Conservation (phyloP, 1,140 invertebrate genomes). For the Neelides sp. region DNA sequence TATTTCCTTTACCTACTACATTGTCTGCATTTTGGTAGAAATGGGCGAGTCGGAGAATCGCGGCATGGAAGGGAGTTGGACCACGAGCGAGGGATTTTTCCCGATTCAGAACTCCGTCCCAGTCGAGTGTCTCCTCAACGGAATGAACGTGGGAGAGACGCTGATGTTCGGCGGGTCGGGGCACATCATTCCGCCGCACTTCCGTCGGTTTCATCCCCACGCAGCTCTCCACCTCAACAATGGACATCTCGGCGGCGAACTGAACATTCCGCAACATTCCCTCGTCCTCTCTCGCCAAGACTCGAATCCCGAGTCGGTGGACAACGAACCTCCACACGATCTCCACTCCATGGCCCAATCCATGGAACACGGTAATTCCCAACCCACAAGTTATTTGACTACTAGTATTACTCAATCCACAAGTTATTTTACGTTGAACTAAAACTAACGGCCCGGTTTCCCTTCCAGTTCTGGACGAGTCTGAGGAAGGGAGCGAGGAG, state of each 20-base stretch:
- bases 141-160: conserved; percentile 10
- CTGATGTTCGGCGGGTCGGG: conserved; percentile 8
- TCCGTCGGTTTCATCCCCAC: conserved; percentile 10
- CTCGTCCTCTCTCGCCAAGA: background rate
- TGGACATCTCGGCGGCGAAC: too few relatives aligned
- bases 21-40: too few relatives aligned
- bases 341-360: too few relatives aligned
- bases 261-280: background rate
- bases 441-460: too few relatives aligned
- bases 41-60: conserved; percentile 16
- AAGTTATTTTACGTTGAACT: too few relatives aligned
- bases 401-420: too few relatives aligned
- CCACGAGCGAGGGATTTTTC: conserved; percentile 1
- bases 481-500: conserved; percentile 13
- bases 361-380: too few relatives aligned
- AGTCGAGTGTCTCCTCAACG: conserved; percentile 19
- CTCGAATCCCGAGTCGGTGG: background rate
- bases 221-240: too few relatives aligned
- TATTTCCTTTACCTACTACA: too few relatives aligned
- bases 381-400: too few relatives aligned
- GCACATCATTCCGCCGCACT: conserved; percentile 2
- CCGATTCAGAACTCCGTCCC: conserved; percentile 6
- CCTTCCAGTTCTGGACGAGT: conserved; percentile 15
- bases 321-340: too few relatives aligned
- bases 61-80: conserved; percentile 19